Base-by-base conservation (phyloP, 2,888 invertebrate species). In the Caenorhabditis angaria region DNA sequence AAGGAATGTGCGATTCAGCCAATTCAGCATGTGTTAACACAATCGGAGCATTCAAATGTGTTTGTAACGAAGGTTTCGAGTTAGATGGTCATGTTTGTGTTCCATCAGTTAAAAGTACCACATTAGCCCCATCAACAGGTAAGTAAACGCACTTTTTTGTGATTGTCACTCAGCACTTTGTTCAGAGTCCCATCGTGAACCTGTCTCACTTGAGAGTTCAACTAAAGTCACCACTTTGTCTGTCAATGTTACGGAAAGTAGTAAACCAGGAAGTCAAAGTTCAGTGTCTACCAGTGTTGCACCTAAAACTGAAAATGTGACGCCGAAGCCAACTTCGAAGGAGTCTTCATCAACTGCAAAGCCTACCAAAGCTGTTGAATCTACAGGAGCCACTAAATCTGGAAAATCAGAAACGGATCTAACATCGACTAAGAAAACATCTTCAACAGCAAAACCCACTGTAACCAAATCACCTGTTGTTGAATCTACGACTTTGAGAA, bases 11-110 rank as follows among this genome's bases (percentile, higher is more conserved):
- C 58, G 75, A 77, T 25, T 70, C 76, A 20, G 65, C 61, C 8
- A 70, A 84, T 51, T 81, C 87, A 8, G 57, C 55, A 8, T 95
- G 95, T 88, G 91, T 91, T 77, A 95, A 94, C 88, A 91, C 92
- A 0, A 67, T 81, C 32, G 87, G 87, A 25, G 91, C 93, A 80
- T 94, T 92, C 84, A 92, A 92, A 86, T 95, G 95, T 87, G 61
- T 61, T 27, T 86, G 86, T 62, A 70, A 76, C 12, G 65, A 61
- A 22, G 84, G 84, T 20, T 85, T 72, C 68, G 63, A 65, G 51
- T 53, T 48, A 28, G 51, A 60, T n/a, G 61, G 61, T 10, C 83
- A 81, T 2, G 54, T 29, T 20, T 73, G 73, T 59, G 69, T 69
- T 2, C n/a, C 54, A 28, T 29, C 28, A 27, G 4, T 28, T 27